Conservation (phyloP, 2,888 invertebrate species). For the Melanophora roralis region DNA sequence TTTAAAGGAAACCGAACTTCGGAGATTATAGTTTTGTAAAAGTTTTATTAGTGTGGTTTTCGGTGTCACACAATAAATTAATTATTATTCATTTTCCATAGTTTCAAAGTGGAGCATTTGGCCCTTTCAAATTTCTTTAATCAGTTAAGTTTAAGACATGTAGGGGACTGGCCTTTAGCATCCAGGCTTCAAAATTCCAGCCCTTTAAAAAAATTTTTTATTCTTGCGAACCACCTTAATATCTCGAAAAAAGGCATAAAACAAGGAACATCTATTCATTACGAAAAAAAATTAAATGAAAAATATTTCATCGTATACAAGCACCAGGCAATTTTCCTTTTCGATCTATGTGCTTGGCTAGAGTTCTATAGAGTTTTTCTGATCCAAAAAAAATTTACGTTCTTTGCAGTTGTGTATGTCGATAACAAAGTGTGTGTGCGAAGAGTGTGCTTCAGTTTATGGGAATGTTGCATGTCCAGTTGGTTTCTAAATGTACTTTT, state of each 20-base stretch:
- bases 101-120: no score
- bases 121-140: no score
- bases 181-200: no score
- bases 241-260: conserved; percentile 24
- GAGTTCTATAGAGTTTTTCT: conserved; percentile 45
- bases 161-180: no score
- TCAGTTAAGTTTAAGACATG: no score
- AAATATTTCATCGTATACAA: conserved; percentile 57
- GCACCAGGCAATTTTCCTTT: conserved; percentile 59
- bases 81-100: no score
- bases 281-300: conserved; percentile 10
- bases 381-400: not conserved
- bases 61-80: no score
- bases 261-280: not conserved
- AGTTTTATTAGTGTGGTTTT: no score
- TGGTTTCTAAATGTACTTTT: conserved; percentile 48
- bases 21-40: no score
- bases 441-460: not conserved
- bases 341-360: conserved; percentile 43
- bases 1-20: no score
- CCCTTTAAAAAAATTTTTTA: no score
- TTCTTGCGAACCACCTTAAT: no score
- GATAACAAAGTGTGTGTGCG: conserved; percentile 23
- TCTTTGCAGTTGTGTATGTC: not conserved
- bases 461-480: conserved; percentile 22